Base-by-base conservation (phyloP, 1,140 invertebrate genomes). In the Augochlora pura region DNA sequence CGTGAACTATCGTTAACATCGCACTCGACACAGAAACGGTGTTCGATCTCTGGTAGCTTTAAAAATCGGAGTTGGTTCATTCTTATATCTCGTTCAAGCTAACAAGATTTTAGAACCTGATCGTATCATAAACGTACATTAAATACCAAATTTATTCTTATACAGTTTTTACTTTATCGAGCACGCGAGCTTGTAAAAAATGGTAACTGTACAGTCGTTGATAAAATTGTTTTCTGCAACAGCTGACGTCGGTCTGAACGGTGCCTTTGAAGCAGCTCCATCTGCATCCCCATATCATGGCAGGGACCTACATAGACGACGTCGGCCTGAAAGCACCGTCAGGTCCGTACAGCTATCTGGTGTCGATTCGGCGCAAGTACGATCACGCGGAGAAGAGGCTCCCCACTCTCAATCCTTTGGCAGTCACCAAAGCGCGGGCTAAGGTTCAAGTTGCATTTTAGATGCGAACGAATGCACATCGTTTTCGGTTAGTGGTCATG, bases 401-500 rank as follows among this genome's bases (percentile, higher is more conserved):
- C 52, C 64, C 69, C 80, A 84, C 81, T 59, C 77, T 57, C 38
- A 8, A 25, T 52, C n/a, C 69, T 63, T 62, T 46, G 54, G 75
- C 79, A 83, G 88, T 70, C 74, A 85, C 82, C 72, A 90, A 91
- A 92, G 88, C 90, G 90, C 90, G 90, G 87, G 90, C 84, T 90
- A 83, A 75, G 77, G 90, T 91, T 91, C 86, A 92, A 92, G 91
- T 92, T 92, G 90, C 91, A 91, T 91, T 91, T 91, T 91, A 89
- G 90, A 91, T 91, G 90, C 89, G 90, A 91, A 84, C 88, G 88
- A 87, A 90, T 87, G 86, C 88, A 89, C 91, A 91, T 91, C 90
- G 88, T 88, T 88, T 87, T 86, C 84, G 88, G 86, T 87, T 88
- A 85, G 65, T 86, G 88, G 83, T 70, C 64, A 86, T 85, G 85